Base-by-base conservation (phyloP, 1,140 invertebrate species). In the Panagrolaimus sp. region DNA sequence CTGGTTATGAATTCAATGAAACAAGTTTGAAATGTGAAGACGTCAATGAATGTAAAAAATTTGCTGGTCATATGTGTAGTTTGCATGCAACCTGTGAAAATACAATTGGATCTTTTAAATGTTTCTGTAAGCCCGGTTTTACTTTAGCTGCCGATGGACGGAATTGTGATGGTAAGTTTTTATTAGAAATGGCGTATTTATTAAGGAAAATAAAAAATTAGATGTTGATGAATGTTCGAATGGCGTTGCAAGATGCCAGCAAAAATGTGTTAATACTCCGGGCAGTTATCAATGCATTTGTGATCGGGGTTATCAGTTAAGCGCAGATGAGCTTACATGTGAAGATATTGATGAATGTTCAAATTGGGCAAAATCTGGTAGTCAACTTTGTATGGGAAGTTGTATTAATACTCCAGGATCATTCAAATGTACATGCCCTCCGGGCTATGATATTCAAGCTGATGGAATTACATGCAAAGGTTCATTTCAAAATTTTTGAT, bases 121-220 rank as follows among this genome's bases (percentile, higher is more conserved):
- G 83, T 63, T 66, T 70, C 15, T 84, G 83, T 63, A 86, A 85
- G 2, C 83, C 86, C 21, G 88, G 87, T n/a, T 88, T 83, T 68
- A 70, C 77, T 17, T 69, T 84, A 24, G 71, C 70, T 44, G 65
- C 63, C 10, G 81, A 83, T 71, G 74, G 73, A 63, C 52, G 78
- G 43, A 71, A 65, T 46, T 84, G 82, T 67, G 78, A 81, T 64
- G 82, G 75, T 78, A 64, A 65, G 71, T 17, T 65, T 46, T 32
- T 78, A 69, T 64, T 67, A 62, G 73, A 72, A 80, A 28, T 69
- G 65, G 28, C 46, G n/a, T 10, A 43, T 58, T 26, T 10, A 2
- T 4, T 24, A 21, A 2, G 21, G 17, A 0, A 26, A 7, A 21
- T 67, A 52, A 66, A 38, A 38, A 38, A 38, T 38, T 38, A 79